phyloP scores from a whole-genome alignment of 1,140 invertebrate species.

The Orussus abietinus region DNA sequence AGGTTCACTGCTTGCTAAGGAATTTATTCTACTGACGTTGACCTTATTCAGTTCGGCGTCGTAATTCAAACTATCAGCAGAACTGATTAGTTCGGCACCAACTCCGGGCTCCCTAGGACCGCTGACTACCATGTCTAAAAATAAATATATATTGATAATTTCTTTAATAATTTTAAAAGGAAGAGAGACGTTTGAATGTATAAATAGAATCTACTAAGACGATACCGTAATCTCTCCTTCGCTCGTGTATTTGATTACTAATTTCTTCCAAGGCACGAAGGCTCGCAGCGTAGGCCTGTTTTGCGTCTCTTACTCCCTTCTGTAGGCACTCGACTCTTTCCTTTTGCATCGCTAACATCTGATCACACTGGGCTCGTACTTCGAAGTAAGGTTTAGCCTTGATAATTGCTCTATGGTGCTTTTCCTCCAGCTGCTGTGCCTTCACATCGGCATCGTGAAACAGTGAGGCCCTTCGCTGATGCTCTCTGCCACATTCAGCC shows the following conservation, averaged over 20 bases:
- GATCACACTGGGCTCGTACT: constrained; percentile 81
- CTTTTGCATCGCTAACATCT: constrained; percentile 83
- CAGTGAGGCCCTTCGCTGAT: constrained; percentile 71
- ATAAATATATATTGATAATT: constrained; percentile 11
- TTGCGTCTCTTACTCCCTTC: constrained; percentile 71
- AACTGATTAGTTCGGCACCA: constrained; percentile 71
- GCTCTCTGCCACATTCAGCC: constrained; percentile 80
- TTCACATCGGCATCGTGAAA: constrained; percentile 76
- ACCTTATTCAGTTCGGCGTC: constrained; percentile 35
- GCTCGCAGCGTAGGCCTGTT: constrained; percentile 78
- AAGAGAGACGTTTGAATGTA: too few species aligned
- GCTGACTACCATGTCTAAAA: constrained; percentile 43
- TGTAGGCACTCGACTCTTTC: constrained; percentile 76
- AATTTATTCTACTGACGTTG: constrained; percentile 31
- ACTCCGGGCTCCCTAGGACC: constrained; percentile 84
- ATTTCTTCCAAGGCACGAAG: constrained; percentile 85
- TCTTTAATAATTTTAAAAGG: constrained; percentile 6
- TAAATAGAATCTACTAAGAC: too few species aligned
- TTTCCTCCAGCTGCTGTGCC: constrained; percentile 72
- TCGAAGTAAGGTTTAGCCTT: constrained; percentile 90
- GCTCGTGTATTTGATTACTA: constrained; percentile 86
- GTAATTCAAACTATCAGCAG: constrained; percentile 46
- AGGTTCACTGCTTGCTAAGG: constrained; percentile 32
- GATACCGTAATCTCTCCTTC: constrained; percentile 57
- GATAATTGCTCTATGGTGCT: constrained; percentile 71